Conservation (phyloP, 2,888 invertebrate genomes). For the Ptychoptera contaminata region DNA sequence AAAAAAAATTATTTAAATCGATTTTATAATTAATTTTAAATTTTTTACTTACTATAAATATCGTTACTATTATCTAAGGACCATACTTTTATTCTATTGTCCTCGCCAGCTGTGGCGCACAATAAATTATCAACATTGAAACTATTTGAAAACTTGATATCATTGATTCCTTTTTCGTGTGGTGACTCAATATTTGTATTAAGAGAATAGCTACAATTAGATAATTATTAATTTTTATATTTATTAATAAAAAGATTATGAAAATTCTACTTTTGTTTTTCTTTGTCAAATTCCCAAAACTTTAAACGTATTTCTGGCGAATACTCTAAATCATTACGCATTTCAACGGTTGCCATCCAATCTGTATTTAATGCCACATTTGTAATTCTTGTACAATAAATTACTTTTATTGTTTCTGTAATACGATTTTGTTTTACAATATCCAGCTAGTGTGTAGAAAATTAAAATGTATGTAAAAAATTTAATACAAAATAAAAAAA, state of each 20-base stretch:
- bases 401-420: conserved; percentile 40
- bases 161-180: conserved; percentile 43
- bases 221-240: not conserved
- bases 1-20: not conserved
- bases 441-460: conserved; percentile 38
- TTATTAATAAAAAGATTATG: not conserved
- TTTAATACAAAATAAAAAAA: not conserved
- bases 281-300: conserved; percentile 51
- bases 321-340: conserved; percentile 39
- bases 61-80: conserved; percentile 37
- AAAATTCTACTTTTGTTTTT: conserved; percentile 38
- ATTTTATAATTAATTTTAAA: conserved; percentile 2
- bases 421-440: conserved; percentile 54
- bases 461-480: not conserved
- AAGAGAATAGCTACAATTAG: conserved; percentile 40
- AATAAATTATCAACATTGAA: conserved; percentile 34
- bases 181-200: conserved; percentile 61
- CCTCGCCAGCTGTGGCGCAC: conserved; percentile 49
- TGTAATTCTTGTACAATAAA: conserved; percentile 49
- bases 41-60: conserved; percentile 32
- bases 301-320: conserved; percentile 51
- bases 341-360: conserved; percentile 62
- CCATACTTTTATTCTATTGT: conserved; percentile 59
- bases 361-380: conserved; percentile 47
- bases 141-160: conserved; percentile 40